Base-by-base conservation (phyloP, 1,140 invertebrate genomes). In the Stegodyphus dumicola region DNA sequence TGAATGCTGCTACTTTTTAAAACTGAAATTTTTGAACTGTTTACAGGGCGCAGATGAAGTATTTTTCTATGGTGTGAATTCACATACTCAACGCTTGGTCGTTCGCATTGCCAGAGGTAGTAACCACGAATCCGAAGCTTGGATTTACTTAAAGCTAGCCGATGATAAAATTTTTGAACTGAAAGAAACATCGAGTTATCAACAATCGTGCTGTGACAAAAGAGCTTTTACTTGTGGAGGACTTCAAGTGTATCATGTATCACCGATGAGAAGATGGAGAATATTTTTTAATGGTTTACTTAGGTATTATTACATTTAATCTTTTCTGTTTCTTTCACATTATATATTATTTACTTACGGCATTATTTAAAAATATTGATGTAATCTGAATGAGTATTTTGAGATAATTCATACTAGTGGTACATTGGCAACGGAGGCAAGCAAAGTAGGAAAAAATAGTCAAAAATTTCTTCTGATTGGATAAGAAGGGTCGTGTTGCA, bases 191-290 rank as follows among this genome's bases (percentile, higher is more conserved):
- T 7, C 4, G 5, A 48, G 69, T 5, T 71, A 71, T 13, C 33
- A 71, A 51, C 33, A 71, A 10, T 64, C 69, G 17, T n/a, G 69
- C 9, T 49, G 78, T 18, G 78, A 81, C 11, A 15, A 60, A 9
- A 81, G 48, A 51, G 48, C 49, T 0, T 81, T 81, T n/a, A 53
- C 78, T 15, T 81, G 78, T 51, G 78, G 78, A 11, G 78, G n/a
- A n/a, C 48, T 81, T 1, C 67, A 81, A n/a, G 51, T 71, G 18
- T 69, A 73, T 11, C 73, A 81, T 9, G 10, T 73, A 11, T 60
- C 67, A 48, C 78, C 78, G 5, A 81, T 81, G 78, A 81, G 78
- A 65, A 71, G 78, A 9, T 81, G 78, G 78, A 60, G 78, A 13
- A 81, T 81, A 33, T 73, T 73, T 51, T 81, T 60, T 69, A 81